Conservation (phyloP, 2,888 invertebrate genomes). For the Lymantria monacha region DNA sequence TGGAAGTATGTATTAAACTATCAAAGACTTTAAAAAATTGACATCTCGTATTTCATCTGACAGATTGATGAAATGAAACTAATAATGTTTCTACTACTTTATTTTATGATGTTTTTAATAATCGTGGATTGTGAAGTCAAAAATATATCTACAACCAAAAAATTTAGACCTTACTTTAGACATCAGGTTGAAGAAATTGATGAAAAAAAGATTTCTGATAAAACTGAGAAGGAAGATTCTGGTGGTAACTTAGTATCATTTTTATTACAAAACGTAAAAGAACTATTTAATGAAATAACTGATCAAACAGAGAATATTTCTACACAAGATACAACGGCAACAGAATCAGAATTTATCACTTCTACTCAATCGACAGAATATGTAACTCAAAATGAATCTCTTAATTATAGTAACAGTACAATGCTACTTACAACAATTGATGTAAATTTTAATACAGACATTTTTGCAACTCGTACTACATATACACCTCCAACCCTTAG, state of each 20-base stretch:
- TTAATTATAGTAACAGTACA: not conserved
- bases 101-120: constrained; percentile 18
- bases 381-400: not conserved
- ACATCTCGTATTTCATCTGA: constrained; percentile 9
- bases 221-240: constrained; percentile 31
- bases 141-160: constrained; percentile 23
- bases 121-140: constrained; percentile 16
- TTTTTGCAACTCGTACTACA: not conserved
- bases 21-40: too few species aligned
- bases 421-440: constrained; percentile 1
- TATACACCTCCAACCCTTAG: constrained; percentile 1
- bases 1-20: too few species aligned
- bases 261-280: constrained; percentile 55
- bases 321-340: not conserved
- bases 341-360: constrained; percentile 3
- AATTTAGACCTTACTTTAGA: constrained; percentile 49
- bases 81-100: constrained; percentile 21
- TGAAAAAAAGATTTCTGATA: constrained; percentile 25
- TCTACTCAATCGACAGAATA: constrained; percentile 10
- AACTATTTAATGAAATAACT: constrained; percentile 47
- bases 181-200: constrained; percentile 49
- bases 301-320: constrained; percentile 16
- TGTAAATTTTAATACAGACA: constrained; percentile 13
- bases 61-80: constrained; percentile 13
- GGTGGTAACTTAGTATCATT: constrained; percentile 49